Evolutionary conservation across 2,113 vertebrate genomes (phyloP), one percentile per base, ranked within the genome.

Genomic region (Malurus melanocephalus): DNA sequence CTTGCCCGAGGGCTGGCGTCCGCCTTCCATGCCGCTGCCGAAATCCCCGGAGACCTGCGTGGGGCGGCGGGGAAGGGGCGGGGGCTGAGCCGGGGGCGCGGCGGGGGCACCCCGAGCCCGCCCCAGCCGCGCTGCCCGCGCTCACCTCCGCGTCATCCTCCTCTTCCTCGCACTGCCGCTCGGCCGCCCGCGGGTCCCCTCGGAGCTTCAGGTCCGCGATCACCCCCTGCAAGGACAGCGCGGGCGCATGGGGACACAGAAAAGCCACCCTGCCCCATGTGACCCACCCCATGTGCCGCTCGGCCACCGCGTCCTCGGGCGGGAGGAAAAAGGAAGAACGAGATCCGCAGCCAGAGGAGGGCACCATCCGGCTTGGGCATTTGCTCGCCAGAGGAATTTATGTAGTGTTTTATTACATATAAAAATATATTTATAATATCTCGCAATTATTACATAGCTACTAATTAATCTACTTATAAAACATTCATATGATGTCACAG

Each of bases 91-190:
- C 1, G 6, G n/a, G 23, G 46, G 55, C 13, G 23, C 0, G 0
- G 28, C 1, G 0, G 5, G 53, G 57, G 13, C 3, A 1, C 5
- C 18, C 52, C n/a, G 0, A 40, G 33, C 43, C 52, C 3, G 1
- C 27, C 73, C 57, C 1, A 0, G 22, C 12, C 0, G 0, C 1
- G 48, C 65, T 43, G 56, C 60, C 26, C 10, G 33, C 1, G 76
- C 98, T 98, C 94, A 99, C 99, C 96, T 96, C 95, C 1, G 95
- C 87, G 33, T 99, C 99, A 6, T 99, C 98, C 21, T 97, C 98
- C 2, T 98, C 98, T 21, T 99, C 99, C 66, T 98, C 98, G 15
- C 99, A 99, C 82, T 98, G 98, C 33, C 35, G 89, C 59, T 98
- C 97, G 0, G 98, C 98, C 0, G 97, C 98, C 6, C 81, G 95